phyloP scores from a whole-genome alignment of 53 echinoderm and acorn worm genomes.

The Antedon mediterranea region DNA sequence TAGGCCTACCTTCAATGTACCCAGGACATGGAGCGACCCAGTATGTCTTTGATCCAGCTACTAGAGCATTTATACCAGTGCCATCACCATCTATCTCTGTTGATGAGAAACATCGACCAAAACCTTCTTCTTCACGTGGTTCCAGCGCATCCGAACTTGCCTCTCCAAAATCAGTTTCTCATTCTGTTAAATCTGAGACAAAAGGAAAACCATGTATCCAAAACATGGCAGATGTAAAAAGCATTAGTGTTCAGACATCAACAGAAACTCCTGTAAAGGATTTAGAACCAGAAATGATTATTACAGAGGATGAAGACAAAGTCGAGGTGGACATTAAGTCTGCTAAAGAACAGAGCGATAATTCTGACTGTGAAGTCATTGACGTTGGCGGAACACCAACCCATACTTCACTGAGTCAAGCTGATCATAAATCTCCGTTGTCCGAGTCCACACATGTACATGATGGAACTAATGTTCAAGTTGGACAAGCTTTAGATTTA shows the following conservation, averaged over 20 bases:
- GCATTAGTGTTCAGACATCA: conserved; percentile 81
- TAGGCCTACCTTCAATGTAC: not conserved
- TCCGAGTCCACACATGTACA: not conserved
- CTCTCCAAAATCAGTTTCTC: not conserved
- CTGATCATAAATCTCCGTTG: not conserved
- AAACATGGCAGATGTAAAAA: conserved; percentile 39
- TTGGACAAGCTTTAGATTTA: not conserved
- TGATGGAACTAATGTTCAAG: not conserved
- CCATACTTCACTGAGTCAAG: not conserved
- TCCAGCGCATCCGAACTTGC: not conserved
- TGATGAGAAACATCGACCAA: not conserved
- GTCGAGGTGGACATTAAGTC: not conserved
- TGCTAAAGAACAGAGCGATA: conserved; percentile 8
- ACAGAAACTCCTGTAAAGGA: conserved; percentile 10
- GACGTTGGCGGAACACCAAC: conserved; percentile 7
- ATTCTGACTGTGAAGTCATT: conserved; percentile 27
- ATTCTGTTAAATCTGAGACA: not conserved
- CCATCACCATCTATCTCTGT: not conserved
- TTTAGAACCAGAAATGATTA: conserved; percentile 7
- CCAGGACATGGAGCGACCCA: not conserved
- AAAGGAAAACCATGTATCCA: conserved; percentile 7
- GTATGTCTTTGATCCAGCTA: not conserved
- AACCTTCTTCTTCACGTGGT: not conserved
- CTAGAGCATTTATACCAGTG: not conserved
- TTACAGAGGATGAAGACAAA: conserved; percentile 16